These are phyloP conservation scores for Cyclopterus lumpus DNA, from an alignment of 2,797 vertebrate species.

Conservation along the genomic window DNA sequence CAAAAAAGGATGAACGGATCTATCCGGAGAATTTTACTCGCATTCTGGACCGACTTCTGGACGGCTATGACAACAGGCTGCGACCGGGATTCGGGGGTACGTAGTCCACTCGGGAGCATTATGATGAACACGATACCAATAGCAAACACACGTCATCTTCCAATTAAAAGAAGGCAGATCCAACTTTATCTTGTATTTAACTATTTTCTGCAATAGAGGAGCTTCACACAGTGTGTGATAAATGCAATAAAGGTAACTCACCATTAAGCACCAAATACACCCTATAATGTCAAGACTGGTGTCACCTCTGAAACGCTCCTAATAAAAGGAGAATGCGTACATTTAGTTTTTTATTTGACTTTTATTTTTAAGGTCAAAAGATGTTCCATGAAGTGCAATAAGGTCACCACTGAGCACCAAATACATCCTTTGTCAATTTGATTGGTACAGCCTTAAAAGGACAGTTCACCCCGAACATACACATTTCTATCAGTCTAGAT, in stretches of 20 bases:
- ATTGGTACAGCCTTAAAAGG: background rate
- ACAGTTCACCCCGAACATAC: background rate
- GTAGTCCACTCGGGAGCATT: conserved; percentile 38
- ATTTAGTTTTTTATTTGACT: background rate
- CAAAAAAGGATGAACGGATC: conserved; percentile 91
- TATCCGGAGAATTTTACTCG: conserved; percentile 97
- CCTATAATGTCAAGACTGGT: background rate
- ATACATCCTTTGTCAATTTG: background rate
- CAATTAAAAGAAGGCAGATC: background rate
- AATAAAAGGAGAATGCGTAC: background rate
- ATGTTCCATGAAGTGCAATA: background rate
- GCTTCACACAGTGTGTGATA: background rate
- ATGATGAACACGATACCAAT: background rate
- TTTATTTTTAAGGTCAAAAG: background rate
- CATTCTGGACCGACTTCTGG: conserved; percentile 96
- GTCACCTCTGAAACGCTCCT: background rate
- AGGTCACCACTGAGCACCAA: background rate
- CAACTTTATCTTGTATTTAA: background rate
- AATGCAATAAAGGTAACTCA: background rate
- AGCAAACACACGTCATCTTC: background rate
- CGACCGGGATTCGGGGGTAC: conserved; percentile 98
- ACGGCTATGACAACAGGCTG: conserved; percentile 98
- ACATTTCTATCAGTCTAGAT: background rate
- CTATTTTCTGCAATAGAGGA: background rate
- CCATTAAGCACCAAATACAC: background rate